phyloP scores from a whole-genome alignment of 2,797 vertebrate genomes.

The Eutrigla gurnardus region DNA sequence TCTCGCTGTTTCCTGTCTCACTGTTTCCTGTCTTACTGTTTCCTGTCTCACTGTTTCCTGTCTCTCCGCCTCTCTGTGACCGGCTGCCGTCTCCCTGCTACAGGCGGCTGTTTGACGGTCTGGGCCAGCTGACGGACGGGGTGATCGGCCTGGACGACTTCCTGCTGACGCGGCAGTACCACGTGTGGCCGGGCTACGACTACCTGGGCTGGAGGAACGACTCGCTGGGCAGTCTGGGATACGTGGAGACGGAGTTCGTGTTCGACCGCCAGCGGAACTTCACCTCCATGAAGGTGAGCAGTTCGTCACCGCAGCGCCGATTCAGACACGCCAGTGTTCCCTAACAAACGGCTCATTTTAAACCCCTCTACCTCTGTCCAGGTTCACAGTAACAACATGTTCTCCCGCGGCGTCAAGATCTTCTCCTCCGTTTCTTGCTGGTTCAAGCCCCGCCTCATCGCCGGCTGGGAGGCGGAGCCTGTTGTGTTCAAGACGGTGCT shows the following conservation, averaged over 20 bases:
- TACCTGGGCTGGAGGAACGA: slow-evolving; percentile 90
- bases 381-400: slow-evolving; percentile 98
- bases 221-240: slow-evolving; percentile 74
- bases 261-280: slow-evolving; percentile 89
- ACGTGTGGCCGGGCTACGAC: slow-evolving; percentile 87
- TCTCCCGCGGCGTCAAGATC: slow-evolving; percentile 91
- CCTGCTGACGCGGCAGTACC: slow-evolving; percentile 80
- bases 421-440: slow-evolving; percentile 89
- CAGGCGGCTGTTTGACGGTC: slow-evolving; percentile 84
- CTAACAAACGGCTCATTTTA: too few species aligned
- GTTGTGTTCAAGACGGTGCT: slow-evolving; percentile 87
- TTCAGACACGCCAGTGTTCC: too few species aligned
- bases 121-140: slow-evolving; percentile 90
- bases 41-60: background rate
- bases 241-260: slow-evolving; percentile 88
- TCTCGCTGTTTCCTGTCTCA: background rate
- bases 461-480: slow-evolving; percentile 84
- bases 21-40: background rate
- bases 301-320: too few species aligned
- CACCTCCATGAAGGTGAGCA: slow-evolving; percentile 88
- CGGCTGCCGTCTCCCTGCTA: slow-evolving; percentile 19
- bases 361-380: slow-evolving; percentile 46
- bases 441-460: slow-evolving; percentile 86
- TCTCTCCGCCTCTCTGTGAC: background rate
- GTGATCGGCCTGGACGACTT: slow-evolving; percentile 87